Evolutionary conservation across 2,888 invertebrate species (phyloP), one percentile per base, ranked within the genome.

Genomic region (Thecocarcelia acutangulata): DNA sequence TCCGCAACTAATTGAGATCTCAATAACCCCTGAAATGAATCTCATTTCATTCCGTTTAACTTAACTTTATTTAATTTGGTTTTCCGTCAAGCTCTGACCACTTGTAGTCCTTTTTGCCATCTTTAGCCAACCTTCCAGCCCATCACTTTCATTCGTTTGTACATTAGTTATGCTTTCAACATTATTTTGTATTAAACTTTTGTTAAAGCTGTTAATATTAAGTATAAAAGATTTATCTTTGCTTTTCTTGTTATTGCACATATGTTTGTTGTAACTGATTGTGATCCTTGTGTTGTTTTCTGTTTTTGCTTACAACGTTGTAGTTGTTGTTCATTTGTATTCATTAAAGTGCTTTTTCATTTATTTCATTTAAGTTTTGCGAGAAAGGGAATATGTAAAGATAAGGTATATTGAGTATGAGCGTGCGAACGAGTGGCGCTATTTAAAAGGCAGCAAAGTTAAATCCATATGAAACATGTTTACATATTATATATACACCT

Each of bases 261-360:
- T 78, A 74, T 74, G 81, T 59, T 69, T 69, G 37, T 63, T 63
- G 50, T 21, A 24, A 5, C 24, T 3, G 19, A 61, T 72, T 78
- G 40, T 76, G 40, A 75, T 80, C 40, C 44, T 58, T 68, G 17
- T 56, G 56, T 48, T 9, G 28, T 12, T 15, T 40, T 13, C 15
- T 21, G 50, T 8, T 0, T 46, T 52, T 42, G n/a, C 63, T 40
- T 52, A 17, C n/a, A 17, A 50, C 56, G 8, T 56, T 48, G 17
- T 24, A 48, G 52, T 63, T 66, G 50, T 69, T 82, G 66, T 82
- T 82, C 82, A 82, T 82, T 82, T 82, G 74, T 82, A 82, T 82
- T 82, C 82, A 82, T 82, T 82, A 82, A 78, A 82, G 64, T 66
- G 75, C 77, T 82, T 82, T 74, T 74, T 75, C 82, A 82, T 82